Evolutionary conservation across 2,113 vertebrate genomes (phyloP), one percentile per base, ranked within the genome.

Genomic region (Odocoileus virginianus): DNA sequence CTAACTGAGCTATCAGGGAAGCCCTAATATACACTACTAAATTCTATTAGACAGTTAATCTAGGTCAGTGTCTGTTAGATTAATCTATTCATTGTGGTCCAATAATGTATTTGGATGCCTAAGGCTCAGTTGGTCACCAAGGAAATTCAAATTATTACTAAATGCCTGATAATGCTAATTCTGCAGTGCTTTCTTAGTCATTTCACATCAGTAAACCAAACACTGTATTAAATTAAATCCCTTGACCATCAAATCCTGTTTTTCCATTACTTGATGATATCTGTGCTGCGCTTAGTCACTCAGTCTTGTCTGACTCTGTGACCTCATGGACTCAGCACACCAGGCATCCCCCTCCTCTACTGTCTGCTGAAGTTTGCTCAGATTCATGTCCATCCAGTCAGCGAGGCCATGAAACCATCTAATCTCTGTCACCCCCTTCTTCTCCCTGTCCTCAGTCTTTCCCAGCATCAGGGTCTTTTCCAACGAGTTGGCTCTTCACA

Each of bases 21-120:
- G 19, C n/a, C n/a, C 33, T 71, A 71, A 43, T 82, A 67, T 50
- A 60, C 54, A 83, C 15, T 71, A 28, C 36, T 33, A 78, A 97
- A 47, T 96, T 94, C 30, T 83, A 54, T 94, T 93, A 84, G 57
- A 91, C 54, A 82, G 71, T 58, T 94, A 95, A 94, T 89, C 40
- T 83, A 91, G 91, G 86, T 50, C 71, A 76, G 3, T 87, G 30
- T 74, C 43, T 94, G 50, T 60, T 89, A 92, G 47, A 23, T 94
- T 91, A 74, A 89, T 97, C n/a, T 50, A 91, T 27, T 86, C 40
- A 96, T 96, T 97, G 50, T 58, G 19, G 33, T 15, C 9, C 40
- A 96, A 21, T 97, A 93, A 89, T 94, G 30, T 86, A 94, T 83
- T 94, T 95, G 85, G 33, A 91, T 91, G 84, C 78, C 83, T 93